Evolutionary conservation across 1,140 invertebrate species (phyloP), one percentile per base, ranked within the genome.

Genomic region (Stenopsyche tienmushanensis): DNA sequence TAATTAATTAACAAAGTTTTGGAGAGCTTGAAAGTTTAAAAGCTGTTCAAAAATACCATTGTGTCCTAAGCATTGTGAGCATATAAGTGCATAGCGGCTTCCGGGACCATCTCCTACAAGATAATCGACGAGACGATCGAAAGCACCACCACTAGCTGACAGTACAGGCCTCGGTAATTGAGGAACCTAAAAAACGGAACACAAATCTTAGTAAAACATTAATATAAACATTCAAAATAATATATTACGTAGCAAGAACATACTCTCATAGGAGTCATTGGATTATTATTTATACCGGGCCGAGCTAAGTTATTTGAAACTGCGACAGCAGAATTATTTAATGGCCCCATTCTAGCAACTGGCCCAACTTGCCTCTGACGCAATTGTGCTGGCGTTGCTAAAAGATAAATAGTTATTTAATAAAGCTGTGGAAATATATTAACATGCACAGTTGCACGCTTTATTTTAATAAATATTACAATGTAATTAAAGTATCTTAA

Each of bases 11-110:
- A n/a, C n/a, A n/a, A n/a, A n/a, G n/a, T n/a, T n/a, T n/a, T n/a
- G n/a, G n/a, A n/a, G n/a, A n/a, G n/a, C n/a, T n/a, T n/a, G n/a
- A n/a, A n/a, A n/a, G n/a, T n/a, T n/a, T n/a, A 34, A 34, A 34
- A 34, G 29, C 5, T 34, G n/a, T n/a, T n/a, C n/a, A n/a, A n/a
- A 34, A 34, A 74, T 72, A 86, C 86, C 97, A 82, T 99, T 99
- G 76, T 99, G 97, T 9, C 88, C 88, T 63, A 84, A 84, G 77
- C 97, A 99, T 64, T 91, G 83, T 25, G 83, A 83, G 80, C 97
- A 99, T 74, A 99, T 96, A 52, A 99, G 84, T 34, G 96, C 97
- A 79, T 91, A 98, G 69, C 96, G 85, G 82, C 97, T 94, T 64
- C 88, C 87, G 50, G 96, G 95, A 20, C 96, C 96, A 83, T 99